Percentiles rank a stretch among this genome's conserved stretches.
phyloP scores from a whole-genome alignment of 2,113 vertebrate species.

The Amphilophus citrinellus region DNA sequence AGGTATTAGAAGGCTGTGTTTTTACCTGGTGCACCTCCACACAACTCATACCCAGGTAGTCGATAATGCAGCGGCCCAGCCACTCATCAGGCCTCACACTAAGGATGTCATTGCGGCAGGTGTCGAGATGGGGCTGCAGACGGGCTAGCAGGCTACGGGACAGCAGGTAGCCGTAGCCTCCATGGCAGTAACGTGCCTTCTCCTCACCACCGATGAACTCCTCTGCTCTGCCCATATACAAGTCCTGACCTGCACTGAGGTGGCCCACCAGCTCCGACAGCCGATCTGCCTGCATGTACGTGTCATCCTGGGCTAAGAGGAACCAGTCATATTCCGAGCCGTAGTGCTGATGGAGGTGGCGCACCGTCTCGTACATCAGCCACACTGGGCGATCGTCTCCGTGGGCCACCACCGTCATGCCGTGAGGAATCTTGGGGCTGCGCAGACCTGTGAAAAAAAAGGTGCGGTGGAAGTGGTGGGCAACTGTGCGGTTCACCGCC shows the following conservation, averaged over 20 bases:
- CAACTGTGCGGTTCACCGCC: constrained; percentile 94
- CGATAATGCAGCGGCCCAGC: constrained; percentile 97
- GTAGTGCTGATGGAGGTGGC: constrained; percentile 90
- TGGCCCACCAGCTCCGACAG: constrained; percentile 88
- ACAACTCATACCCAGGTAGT: constrained; percentile 91
- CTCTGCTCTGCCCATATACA: constrained; percentile 92
- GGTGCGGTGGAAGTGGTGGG: constrained; percentile 90
- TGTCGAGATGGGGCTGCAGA: constrained; percentile 89
- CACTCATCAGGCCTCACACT: constrained; percentile 95
- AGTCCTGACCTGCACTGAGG: constrained; percentile 90
- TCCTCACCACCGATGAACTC: constrained; percentile 95
- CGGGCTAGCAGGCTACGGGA: constrained; percentile 92
- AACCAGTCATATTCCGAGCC: constrained; percentile 96
- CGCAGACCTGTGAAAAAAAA: constrained; percentile 94
- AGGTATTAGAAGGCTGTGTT: neutral
- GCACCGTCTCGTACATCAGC: constrained; percentile 97
- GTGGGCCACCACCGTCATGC: constrained; percentile 92
- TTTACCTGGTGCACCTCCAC: constrained; percentile 91
- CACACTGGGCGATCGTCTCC: constrained; percentile 96
- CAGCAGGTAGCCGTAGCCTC: constrained; percentile 94
- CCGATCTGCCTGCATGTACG: constrained; percentile 90
- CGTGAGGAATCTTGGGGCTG: constrained; percentile 88
- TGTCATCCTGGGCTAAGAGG: constrained; percentile 94
- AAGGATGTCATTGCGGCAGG: constrained; percentile 95
- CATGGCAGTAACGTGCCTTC: constrained; percentile 92